Percentiles rank a stretch among this genome's conserved stretches.
phyloP scores from a whole-genome alignment of 2,888 invertebrate genomes.

The Mimumesa dahlbomi region DNA sequence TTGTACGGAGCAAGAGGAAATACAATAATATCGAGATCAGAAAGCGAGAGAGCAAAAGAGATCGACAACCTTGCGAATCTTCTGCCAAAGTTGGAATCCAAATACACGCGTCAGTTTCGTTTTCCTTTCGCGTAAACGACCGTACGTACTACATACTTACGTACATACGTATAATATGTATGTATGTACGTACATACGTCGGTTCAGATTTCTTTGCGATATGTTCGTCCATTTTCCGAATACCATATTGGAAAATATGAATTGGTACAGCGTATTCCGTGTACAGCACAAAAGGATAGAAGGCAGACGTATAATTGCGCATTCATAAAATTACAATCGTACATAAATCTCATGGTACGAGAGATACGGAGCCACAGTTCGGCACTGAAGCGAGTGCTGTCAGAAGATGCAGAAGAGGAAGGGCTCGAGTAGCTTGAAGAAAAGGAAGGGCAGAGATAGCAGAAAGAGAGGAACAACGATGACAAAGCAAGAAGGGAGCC shows the following conservation, averaged over 20 bases:
- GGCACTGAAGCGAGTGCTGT: conserved; percentile 11
- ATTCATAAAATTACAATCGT: conserved; percentile 10
- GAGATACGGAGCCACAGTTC: conserved; percentile 5
- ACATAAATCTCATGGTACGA: conserved; percentile 10
- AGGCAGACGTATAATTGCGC: conserved; percentile 7
- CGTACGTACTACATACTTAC: not conserved
- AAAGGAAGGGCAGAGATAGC: conserved; percentile 43
- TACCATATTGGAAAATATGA: not conserved
- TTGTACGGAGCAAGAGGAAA: conserved; percentile 26
- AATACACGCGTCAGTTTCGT: conserved; percentile 1
- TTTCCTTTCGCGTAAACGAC: conserved; percentile 4
- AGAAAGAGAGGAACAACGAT: conserved; percentile 47
- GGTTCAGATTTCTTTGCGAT: conserved; percentile 1
- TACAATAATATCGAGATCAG: conserved; percentile 35
- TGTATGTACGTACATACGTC: too few relatives aligned
- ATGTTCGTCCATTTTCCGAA: not conserved
- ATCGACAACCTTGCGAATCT: too few relatives aligned
- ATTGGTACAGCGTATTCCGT: not conserved
- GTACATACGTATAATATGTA: too few relatives aligned
- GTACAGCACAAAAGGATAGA: not conserved
- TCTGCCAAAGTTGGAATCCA: too few relatives aligned
- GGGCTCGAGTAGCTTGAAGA: conserved; percentile 46
- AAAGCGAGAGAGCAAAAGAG: conserved; percentile 29
- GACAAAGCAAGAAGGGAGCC: conserved; percentile 53
- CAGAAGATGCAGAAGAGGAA: conserved; percentile 23